Conservation (phyloP, 2,797 vertebrate species). For the Discoglossus pictus region DNA sequence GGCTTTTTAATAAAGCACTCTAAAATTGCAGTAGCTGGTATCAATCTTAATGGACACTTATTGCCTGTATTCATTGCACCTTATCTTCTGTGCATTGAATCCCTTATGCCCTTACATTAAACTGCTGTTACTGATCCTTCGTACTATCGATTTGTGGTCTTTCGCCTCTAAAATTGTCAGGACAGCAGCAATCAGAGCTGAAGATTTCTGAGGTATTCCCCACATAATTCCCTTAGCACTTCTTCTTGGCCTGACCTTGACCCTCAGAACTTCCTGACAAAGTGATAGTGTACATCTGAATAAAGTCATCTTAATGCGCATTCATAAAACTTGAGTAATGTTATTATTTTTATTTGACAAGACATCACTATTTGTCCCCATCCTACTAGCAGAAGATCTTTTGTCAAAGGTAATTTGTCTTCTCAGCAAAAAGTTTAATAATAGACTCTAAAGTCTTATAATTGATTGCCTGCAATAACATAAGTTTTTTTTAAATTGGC, state of each 20-base stretch:
- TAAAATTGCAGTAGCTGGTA: slow-evolving; percentile 41
- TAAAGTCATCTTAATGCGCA: neutral
- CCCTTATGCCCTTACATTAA: slow-evolving; percentile 55
- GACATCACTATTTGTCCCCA: no score
- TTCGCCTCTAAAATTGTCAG: slow-evolving; percentile 69
- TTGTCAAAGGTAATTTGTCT: no score
- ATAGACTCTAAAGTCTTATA: no score
- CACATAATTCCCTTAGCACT: slow-evolving; percentile 57
- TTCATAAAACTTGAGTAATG: no score
- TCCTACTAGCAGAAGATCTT: no score
- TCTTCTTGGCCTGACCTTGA: slow-evolving; percentile 72
- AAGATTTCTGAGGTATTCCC: slow-evolving; percentile 71
- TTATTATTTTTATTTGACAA: no score
- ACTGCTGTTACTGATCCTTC: slow-evolving; percentile 56
- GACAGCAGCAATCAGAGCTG: slow-evolving; percentile 74
- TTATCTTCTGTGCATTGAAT: slow-evolving; percentile 73
- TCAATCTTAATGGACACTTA: slow-evolving; percentile 75
- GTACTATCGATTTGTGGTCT: slow-evolving; percentile 77
- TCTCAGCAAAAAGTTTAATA: no score
- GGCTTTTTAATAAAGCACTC: slow-evolving; percentile 46
- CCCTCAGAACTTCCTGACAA: slow-evolving; percentile 54
- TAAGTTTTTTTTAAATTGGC: no score
- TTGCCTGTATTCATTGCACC: slow-evolving; percentile 75
- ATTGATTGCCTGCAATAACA: no score
- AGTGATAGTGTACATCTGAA: slow-evolving; percentile 8